Evolutionary conservation across 2,888 invertebrate species (phyloP), one percentile per base, ranked within the genome.

Genomic region (Erebia ligea): DNA sequence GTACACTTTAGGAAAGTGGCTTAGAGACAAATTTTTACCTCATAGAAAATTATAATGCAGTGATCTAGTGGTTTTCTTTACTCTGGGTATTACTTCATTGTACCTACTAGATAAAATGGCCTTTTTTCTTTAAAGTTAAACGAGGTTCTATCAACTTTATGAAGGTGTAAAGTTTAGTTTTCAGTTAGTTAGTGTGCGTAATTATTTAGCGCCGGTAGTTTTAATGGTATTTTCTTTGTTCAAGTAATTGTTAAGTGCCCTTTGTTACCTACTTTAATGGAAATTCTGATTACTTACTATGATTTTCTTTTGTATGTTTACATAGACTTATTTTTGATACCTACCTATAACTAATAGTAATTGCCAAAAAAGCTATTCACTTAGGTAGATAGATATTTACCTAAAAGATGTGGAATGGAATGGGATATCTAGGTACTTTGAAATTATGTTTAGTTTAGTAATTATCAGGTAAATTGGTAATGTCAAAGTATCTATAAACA

Each of bases 221-320:
- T 84, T 86, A 87, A 87, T 85, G 82, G 82, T 79, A 76, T 81
- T 81, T 84, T 84, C 84, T 85, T 88, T 84, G 86, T 86, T 83
- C 78, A 79, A 79, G 79, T 81, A 83, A 76, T 79, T 83, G 77
- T 79, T 79, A 75, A 76, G 73, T 79, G 75, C 80, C 54, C 80
- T 81, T 82, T 82, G 78, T 83, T 81, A 76, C 59, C 45, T 64
- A 76, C 59, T 50, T 64, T 64, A 25, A 67, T 74, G 48, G 56
- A 70, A 59, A 10, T 56, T 67, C 64, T 68, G 52, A 72, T 67
- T 64, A 48, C 50, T n/a, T 13, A 17, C 10, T 19, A 3, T 0
- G 10, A 1, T 11, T 45, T 45, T 45, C 13, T 45, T 11, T 45
- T 13, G 45, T 45, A 11, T 45, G 13, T 45, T 2, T 45, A 42